A percentile compares a stretch with the other conserved stretches of the same genome.
These are phyloP conservation scores for Corvus hawaiiensis DNA, from an alignment of 2,113 vertebrate species.

Conservation along the genomic window DNA sequence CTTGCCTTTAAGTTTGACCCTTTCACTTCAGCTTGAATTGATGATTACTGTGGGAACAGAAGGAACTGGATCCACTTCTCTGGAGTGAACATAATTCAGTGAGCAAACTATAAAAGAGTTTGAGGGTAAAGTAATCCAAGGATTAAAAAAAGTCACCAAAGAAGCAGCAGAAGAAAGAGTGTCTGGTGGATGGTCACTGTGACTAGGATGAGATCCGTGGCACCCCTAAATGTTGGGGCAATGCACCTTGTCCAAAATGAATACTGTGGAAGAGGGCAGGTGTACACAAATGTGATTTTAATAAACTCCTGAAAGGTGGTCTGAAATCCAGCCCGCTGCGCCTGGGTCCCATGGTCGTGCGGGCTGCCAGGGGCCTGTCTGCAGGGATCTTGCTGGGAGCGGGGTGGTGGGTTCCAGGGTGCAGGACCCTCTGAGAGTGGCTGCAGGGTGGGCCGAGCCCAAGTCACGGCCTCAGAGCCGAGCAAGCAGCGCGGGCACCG, in stretches of 20 bases:
- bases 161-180: not conserved
- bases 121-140: constrained; percentile 9
- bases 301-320: not conserved
- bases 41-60: constrained; percentile 49
- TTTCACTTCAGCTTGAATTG: constrained; percentile 48
- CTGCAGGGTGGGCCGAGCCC: not conserved
- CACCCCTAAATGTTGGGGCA: not conserved
- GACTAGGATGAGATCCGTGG: not conserved
- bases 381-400: not conserved
- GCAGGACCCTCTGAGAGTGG: rapidly evolving
- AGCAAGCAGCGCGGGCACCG: not conserved
- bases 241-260: not conserved
- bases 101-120: constrained; percentile 44
- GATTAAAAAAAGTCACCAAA: not conserved
- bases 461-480: not conserved
- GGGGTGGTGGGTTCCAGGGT: not conserved
- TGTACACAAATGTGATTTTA: not conserved
- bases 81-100: constrained; percentile 42
- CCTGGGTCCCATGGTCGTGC: not conserved
- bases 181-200: not conserved
- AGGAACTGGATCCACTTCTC: constrained; percentile 13
- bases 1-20: constrained; percentile 35
- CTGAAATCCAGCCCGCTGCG: not conserved
- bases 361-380: not conserved
- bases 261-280: not conserved